A percentile compares a stretch with the other conserved stretches of the same genome.
Evolutionary conservation across 2,113 vertebrate genomes (phyloP).

Genomic region (Chlamydotis undulata): DNA sequence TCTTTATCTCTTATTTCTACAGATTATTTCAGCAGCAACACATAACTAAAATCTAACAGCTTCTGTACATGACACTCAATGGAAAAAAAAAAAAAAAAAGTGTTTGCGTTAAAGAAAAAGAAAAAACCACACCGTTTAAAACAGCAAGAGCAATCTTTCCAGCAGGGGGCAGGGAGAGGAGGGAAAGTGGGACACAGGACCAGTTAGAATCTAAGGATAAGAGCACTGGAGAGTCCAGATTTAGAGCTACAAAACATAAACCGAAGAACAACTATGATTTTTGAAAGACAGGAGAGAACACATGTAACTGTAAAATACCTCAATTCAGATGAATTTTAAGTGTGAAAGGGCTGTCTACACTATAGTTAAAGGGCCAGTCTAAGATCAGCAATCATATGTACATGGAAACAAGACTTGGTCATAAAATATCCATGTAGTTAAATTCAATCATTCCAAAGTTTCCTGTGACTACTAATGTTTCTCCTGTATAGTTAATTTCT

Average conservation of each 20-base stretch:
- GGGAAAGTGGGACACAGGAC: neutral
- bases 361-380: neutral
- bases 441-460: neutral
- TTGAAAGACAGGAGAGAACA: neutral
- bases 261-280: neutral
- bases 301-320: neutral
- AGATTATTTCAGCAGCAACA: neutral
- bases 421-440: neutral
- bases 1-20: neutral
- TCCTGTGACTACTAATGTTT: neutral
- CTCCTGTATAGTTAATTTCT: neutral
- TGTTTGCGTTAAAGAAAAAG: too few species aligned
- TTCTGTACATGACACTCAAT: neutral
- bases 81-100: neutral
- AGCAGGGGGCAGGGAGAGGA: neutral
- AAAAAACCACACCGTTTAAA: neutral
- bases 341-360: neutral
- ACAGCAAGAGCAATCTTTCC: neutral
- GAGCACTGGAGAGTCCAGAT: neutral
- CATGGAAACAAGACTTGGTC: neutral
- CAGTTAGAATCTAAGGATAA: neutral
- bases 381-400: neutral
- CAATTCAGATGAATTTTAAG: neutral
- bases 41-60: neutral
- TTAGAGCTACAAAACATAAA: neutral